Percentiles rank a stretch among this genome's conserved stretches.
These are phyloP conservation scores for Zootermopsis nevadensis DNA, from an alignment of 2,888 invertebrate species.

Conservation along the genomic window DNA sequence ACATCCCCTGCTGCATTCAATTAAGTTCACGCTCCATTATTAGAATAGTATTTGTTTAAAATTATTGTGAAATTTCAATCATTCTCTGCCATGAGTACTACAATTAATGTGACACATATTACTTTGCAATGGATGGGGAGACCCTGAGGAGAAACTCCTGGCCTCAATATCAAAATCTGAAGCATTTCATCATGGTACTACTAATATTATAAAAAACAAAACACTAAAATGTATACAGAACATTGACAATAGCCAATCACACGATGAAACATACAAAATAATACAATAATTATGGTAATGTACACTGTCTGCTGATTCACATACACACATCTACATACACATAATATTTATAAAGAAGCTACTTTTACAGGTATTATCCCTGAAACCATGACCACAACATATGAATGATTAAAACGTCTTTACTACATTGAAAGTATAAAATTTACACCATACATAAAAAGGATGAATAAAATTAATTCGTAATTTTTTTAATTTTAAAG, in stretches of 20 bases:
- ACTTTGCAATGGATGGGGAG: slow-evolving; percentile 17
- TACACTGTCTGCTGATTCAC: slow-evolving; percentile 4
- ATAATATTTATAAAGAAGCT: background rate
- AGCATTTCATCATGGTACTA: slow-evolving; percentile 48
- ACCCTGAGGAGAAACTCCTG: background rate
- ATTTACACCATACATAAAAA: slow-evolving; percentile 39
- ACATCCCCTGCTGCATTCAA: background rate
- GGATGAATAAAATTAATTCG: slow-evolving; percentile 7
- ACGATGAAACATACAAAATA: slow-evolving; percentile 34
- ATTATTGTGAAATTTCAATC: slow-evolving; percentile 17
- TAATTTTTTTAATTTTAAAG: slow-evolving; percentile 5
- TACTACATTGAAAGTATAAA: slow-evolving; percentile 44
- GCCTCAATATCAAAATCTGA: slow-evolving; percentile 49
- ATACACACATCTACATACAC: slow-evolving; percentile 5
- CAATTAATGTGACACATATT: slow-evolving; percentile 17
- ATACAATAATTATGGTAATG: slow-evolving; percentile 31
- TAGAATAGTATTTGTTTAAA: background rate
- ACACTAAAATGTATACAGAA: slow-evolving; percentile 29
- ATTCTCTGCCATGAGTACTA: slow-evolving; percentile 30
- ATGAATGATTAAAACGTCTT: slow-evolving; percentile 45
- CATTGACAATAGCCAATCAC: slow-evolving; percentile 25
- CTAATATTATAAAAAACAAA: slow-evolving; percentile 19
- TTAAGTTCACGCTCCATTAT: slow-evolving; percentile 22
- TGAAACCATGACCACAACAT: slow-evolving; percentile 25
- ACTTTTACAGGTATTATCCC: background rate